Evolutionary conservation across 2,113 vertebrate genomes (phyloP), one percentile per base, ranked within the genome.

Genomic region (Tonatia bakeri): DNA sequence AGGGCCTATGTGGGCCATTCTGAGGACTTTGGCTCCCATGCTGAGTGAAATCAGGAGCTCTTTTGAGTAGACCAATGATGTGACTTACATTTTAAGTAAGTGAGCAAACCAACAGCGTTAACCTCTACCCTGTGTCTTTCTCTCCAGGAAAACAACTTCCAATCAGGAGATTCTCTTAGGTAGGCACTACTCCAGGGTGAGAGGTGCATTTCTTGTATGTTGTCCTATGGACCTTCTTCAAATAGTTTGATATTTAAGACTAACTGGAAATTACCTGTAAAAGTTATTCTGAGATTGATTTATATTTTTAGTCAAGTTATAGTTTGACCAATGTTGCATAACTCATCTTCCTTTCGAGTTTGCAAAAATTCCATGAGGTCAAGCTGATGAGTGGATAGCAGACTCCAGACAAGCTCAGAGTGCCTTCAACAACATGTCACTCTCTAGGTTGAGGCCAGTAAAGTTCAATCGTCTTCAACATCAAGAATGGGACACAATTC

Each of bases 401-500:
- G 67, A 84, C 38, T 79, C n/a, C 31, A 5, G 45, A n/a, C 5
- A 50, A 45, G 31, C 1, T 69, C 38, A 84, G 22, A 38, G 12
- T n/a, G 36, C 31, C 22, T 69, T 52, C 76, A 45, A 11, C 15
- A 36, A 72, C 0, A 52, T 4, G 9, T 43, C 0, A 0, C 8
- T 33, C 28, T 79, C 64, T 20, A 28, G 38, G 24, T 28, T 47
- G 38, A 72, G 50, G 61, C 50, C 85, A 65, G 0, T 3, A 17
- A 50, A 43, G 64, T 43, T 54, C 45, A 47, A 26, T 0, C 52
- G 50, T 40, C 40, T 82, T 87, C 69, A 33, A 33, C 43, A 76
- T 65, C 10, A 69, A 16, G 72, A 86, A 90, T 24, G 47, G 88
- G 77, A 31, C 59, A n/a, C 20, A 67, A 19, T 84, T 52, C 43